Evolutionary conservation across 2,797 vertebrate genomes (phyloP).

Genomic region (Acanthiza pusilla): DNA sequence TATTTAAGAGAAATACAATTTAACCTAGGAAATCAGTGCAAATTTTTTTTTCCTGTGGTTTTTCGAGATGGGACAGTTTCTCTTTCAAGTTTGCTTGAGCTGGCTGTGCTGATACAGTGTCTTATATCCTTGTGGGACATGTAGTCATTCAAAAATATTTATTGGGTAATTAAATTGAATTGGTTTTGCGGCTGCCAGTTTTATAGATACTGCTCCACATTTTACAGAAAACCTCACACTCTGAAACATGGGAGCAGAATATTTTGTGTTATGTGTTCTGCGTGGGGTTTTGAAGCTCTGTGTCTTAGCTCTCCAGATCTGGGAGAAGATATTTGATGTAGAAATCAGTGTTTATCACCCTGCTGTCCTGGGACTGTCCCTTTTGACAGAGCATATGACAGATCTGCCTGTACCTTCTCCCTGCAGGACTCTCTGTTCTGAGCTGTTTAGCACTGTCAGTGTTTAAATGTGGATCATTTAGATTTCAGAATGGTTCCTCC

Average conservation of each 20-base stretch:
- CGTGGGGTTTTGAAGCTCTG: neutral
- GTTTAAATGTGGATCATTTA: neutral
- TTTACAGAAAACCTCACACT: neutral
- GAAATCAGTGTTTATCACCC: neutral
- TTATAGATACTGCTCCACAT: neutral
- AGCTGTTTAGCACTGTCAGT: neutral
- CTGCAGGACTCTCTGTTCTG: neutral
- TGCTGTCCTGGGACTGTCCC: neutral
- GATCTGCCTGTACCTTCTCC: neutral
- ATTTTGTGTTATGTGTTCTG: neutral
- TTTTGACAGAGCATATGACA: neutral
- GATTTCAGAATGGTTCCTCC: neutral
- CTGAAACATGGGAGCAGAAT: neutral
- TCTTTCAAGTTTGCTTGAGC: neutral
- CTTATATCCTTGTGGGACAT: neutral
- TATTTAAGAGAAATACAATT: neutral
- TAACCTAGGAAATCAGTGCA: neutral
- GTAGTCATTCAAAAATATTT: conserved; percentile 12
- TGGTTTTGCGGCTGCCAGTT: neutral
- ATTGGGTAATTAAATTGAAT: conserved; percentile 12
- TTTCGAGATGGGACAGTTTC: neutral
- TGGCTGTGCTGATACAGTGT: neutral
- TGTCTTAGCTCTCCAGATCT: neutral
- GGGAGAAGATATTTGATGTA: neutral
- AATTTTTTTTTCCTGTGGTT: neutral